A percentile compares a stretch with the other conserved stretches of the same genome.
phyloP scores from a whole-genome alignment of 1,140 invertebrate genomes.

The Medauroidea extradentata region DNA sequence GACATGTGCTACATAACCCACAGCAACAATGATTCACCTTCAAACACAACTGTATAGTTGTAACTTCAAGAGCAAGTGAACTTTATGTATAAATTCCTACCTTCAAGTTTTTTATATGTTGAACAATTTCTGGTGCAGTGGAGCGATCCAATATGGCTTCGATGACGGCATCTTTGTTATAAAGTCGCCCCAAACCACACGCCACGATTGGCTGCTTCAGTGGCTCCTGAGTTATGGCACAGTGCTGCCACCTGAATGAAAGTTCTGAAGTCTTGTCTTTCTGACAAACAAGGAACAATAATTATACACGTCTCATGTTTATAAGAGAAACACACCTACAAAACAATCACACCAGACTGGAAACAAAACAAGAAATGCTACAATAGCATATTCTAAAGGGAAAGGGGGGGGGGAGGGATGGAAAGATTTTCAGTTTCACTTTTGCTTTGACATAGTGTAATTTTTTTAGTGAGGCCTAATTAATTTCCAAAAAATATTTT shows the following conservation, averaged over 20 bases:
- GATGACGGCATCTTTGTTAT: slow-evolving; percentile 91
- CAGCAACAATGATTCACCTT: too few relatives aligned
- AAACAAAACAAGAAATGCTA: not conserved
- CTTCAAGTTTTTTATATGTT: slow-evolving; percentile 83
- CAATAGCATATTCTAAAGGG: too few relatives aligned
- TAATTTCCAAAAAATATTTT: too few relatives aligned
- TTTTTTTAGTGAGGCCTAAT: too few relatives aligned
- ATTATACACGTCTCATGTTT: too few relatives aligned
- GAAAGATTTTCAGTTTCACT: not conserved
- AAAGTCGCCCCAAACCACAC: slow-evolving; percentile 87
- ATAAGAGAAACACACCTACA: not conserved
- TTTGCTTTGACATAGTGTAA: too few relatives aligned
- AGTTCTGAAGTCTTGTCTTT: slow-evolving; percentile 92
- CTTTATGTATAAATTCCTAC: slow-evolving; percentile 37
- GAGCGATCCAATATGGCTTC: slow-evolving; percentile 82
- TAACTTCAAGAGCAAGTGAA: not conserved
- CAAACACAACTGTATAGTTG: too few relatives aligned
- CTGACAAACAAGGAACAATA: slow-evolving; percentile 47
- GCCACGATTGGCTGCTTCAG: slow-evolving; percentile 85
- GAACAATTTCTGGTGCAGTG: slow-evolving; percentile 61
- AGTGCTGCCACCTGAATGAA: slow-evolving; percentile 91
- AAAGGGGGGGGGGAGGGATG: not conserved
- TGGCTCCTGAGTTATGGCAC: slow-evolving; percentile 82
- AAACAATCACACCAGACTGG: not conserved
- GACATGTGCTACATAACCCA: too few relatives aligned